phyloP scores from a whole-genome alignment of 2,797 vertebrate genomes.

The Selene dorsalis region DNA sequence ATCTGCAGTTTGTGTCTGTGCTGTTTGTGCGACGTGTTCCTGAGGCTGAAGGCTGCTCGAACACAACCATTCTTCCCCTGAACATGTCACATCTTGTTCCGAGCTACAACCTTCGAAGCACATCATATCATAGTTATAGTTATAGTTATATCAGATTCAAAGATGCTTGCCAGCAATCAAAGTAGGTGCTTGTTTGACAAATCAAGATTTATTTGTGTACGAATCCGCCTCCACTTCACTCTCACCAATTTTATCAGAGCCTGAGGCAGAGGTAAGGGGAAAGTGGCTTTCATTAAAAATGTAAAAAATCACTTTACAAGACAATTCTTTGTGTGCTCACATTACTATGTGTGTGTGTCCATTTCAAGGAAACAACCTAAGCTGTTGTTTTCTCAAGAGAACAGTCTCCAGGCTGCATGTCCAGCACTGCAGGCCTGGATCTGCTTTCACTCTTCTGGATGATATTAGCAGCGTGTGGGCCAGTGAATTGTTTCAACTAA shows the following conservation, averaged over 20 bases:
- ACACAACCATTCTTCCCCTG: neutral
- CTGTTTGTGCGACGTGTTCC: constrained; percentile 22
- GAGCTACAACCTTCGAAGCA: neutral
- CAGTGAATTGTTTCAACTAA: neutral
- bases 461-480: neutral
- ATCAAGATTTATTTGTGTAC: neutral
- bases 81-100: constrained; percentile 16
- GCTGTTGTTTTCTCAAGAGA: neutral
- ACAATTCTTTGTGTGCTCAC: neutral
- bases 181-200: neutral
- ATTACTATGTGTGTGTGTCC: neutral
- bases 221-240: neutral
- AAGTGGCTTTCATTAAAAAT: constrained; percentile 1
- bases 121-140: neutral
- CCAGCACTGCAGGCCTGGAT: neutral
- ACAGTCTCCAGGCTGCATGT: neutral
- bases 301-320: neutral
- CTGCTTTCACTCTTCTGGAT: neutral
- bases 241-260: neutral
- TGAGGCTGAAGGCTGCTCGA: neutral
- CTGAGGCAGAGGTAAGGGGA: neutral
- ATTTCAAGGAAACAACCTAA: neutral
- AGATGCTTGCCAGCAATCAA: neutral
- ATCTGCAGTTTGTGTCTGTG: constrained; percentile 10
- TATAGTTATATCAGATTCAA: neutral